Conservation (phyloP, 2,113 vertebrate species). For the Eolophus roseicapilla region DNA sequence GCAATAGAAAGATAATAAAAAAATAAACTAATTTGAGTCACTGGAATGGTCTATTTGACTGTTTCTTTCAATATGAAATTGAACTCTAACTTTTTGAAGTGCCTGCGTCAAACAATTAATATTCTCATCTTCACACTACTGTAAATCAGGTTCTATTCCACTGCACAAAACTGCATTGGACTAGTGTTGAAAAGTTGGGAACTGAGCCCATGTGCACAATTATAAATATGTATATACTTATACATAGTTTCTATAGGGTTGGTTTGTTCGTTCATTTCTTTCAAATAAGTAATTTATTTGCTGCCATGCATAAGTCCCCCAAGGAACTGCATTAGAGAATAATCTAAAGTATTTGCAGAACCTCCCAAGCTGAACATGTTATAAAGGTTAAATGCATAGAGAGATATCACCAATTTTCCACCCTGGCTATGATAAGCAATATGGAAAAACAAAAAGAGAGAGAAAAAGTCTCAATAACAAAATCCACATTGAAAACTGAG, state of each 20-base stretch:
- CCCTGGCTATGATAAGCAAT: constrained; percentile 13
- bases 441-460: not conserved
- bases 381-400: not conserved
- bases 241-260: not conserved
- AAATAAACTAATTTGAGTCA: not conserved
- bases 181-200: not conserved
- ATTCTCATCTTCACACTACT: not conserved
- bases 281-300: not conserved
- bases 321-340: not conserved
- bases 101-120: not conserved
- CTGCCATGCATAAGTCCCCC: not conserved
- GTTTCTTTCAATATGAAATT: not conserved
- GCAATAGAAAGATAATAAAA: not conserved
- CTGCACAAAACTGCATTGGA: not conserved
- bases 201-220: not conserved
- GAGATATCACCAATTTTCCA: not conserved
- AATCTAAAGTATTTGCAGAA: constrained; percentile 3
- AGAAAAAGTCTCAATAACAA: constrained; percentile 56
- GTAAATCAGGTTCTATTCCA: not conserved
- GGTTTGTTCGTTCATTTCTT: not conserved
- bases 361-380: not conserved
- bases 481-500: constrained; percentile 69
- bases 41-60: not conserved
- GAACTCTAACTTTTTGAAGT: not conserved
- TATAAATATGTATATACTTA: not conserved